These are phyloP conservation scores for Schrankia costaestrigalis DNA, from an alignment of 2,888 invertebrate genomes.

Conservation along the genomic window DNA sequence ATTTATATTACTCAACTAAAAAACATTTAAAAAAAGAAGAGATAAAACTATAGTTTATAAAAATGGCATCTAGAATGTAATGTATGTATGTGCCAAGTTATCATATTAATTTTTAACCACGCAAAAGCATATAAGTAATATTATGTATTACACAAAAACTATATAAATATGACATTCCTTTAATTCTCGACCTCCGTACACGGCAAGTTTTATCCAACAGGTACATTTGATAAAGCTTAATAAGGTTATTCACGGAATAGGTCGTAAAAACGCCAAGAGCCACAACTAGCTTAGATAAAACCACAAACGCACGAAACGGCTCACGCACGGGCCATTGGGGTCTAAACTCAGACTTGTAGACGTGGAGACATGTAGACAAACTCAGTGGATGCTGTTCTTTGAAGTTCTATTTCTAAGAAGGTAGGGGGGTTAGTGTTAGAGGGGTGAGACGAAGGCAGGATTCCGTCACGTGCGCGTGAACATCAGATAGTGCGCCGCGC, in stretches of 20 bases:
- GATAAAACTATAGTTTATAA: no score
- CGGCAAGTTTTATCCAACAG: constrained; percentile 22
- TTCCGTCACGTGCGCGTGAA: constrained; percentile 67
- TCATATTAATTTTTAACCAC: no score
- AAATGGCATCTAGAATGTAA: no score
- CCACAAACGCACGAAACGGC: constrained; percentile 40
- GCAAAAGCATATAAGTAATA: no score
- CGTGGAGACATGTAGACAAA: constrained; percentile 39
- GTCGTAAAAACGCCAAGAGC: constrained; percentile 36
- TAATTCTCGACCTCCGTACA: constrained; percentile 19
- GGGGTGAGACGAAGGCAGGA: constrained; percentile 31
- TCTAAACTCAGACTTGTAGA: constrained; percentile 40
- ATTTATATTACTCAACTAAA: no score
- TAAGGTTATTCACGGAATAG: constrained; percentile 32
- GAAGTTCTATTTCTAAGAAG: constrained; percentile 37
- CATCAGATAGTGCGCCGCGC: constrained; percentile 54
- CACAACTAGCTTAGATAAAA: constrained; percentile 41
- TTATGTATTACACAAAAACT: no score
- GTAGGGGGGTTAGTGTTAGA: constrained; percentile 11
- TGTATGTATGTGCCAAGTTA: no score
- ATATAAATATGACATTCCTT: no score
- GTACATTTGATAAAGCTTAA: constrained; percentile 32
- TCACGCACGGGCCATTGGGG: constrained; percentile 49
- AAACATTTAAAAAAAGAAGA: no score
- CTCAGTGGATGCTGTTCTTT: constrained; percentile 29